Evolutionary conservation across 2,888 invertebrate species (phyloP).

Genomic region (Pherbina coryleti): DNA sequence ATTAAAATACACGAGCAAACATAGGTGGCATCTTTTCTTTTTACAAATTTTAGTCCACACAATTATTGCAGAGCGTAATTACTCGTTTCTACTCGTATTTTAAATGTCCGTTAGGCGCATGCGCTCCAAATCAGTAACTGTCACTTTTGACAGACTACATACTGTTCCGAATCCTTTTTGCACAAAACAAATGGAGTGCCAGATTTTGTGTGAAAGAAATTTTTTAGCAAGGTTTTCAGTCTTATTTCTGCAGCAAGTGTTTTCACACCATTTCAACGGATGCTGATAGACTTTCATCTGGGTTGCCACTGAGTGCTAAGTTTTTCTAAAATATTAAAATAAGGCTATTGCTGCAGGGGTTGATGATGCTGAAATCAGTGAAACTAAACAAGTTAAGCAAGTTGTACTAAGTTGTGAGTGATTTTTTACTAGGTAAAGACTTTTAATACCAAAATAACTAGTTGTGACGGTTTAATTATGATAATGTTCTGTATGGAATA

Average conservation of each 20-base stretch:
- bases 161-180: not conserved
- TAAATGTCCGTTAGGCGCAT: not conserved
- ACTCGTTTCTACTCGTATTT: not conserved
- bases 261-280: not conserved
- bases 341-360: not conserved
- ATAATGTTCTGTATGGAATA: no score
- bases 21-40: no score
- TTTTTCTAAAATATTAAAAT: not conserved
- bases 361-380: not conserved
- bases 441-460: no score
- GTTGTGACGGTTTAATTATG: no score
- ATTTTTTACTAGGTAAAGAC: not conserved
- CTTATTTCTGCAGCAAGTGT: conserved; percentile 18
- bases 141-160: conserved; percentile 15
- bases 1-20: no score
- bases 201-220: not conserved
- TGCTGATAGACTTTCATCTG: not conserved
- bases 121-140: conserved; percentile 4
- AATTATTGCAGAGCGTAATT: not conserved
- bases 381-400: not conserved
- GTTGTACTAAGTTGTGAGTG: not conserved
- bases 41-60: no score
- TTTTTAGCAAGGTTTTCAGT: conserved; percentile 22
- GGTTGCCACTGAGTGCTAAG: not conserved
- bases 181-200: conserved; percentile 19